A percentile compares a stretch with the other conserved stretches of the same genome.
Conservation (phyloP, 1,140 invertebrate genomes). For the Platyscapa corneri region DNA sequence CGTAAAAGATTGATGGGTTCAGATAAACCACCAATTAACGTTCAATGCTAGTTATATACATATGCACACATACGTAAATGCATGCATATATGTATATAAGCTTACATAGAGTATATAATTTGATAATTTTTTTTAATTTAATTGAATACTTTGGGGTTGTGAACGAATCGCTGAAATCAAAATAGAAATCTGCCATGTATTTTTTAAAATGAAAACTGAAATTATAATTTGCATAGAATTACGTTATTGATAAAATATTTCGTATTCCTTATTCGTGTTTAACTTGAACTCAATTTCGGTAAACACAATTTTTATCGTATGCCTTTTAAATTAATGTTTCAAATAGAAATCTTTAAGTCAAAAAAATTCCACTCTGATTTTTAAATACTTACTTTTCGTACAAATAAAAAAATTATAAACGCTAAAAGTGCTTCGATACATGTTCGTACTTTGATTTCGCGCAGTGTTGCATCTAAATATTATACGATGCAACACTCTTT, state of each 20-base stretch:
- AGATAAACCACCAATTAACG: conserved; percentile 13
- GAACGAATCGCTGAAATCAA: neutral
- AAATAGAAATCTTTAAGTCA: no score
- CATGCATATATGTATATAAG: conserved; percentile 20
- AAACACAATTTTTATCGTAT: no score
- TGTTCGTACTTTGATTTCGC: neutral
- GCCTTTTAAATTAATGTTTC: no score
- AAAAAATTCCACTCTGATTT: no score
- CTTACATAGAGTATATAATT: conserved; percentile 29
- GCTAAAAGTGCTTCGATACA: neutral
- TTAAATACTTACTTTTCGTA: neutral
- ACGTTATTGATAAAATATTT: no score
- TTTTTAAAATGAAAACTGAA: neutral
- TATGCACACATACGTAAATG: conserved; percentile 26
- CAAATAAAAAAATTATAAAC: neutral
- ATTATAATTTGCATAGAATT: no score
- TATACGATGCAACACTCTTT: neutral
- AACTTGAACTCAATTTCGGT: no score
- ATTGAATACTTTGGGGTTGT: conserved; percentile 39
- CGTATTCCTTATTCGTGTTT: no score
- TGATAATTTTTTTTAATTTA: conserved; percentile 23
- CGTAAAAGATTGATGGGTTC: conserved; percentile 33
- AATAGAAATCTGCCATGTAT: neutral
- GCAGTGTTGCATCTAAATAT: neutral
- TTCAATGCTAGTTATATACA: conserved; percentile 27